Evolutionary conservation across 2,888 invertebrate genomes (phyloP), one percentile per base, ranked within the genome.

Genomic region (Ecdyonurus torrentis): DNA sequence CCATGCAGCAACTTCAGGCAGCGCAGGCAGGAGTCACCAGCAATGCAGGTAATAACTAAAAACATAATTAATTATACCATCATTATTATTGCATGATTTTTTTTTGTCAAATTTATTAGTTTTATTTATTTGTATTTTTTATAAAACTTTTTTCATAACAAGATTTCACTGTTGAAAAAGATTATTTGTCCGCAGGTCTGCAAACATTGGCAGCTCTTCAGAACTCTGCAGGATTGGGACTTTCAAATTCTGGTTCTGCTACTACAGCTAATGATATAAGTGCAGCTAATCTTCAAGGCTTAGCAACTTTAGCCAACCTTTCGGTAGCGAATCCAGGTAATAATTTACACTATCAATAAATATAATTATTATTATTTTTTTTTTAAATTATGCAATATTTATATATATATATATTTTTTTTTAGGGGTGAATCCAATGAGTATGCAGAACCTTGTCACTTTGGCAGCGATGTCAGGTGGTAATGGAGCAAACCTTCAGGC

Each of bases 391-490:
- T 37, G 37, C 37, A 37, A 37, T 37, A 37, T 10, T 61, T 2
- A 63, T 18, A 64, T n/a, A 18, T 53, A 22, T 19, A 63, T 64
- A 64, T 61, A 62, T 64, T 50, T 52, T 23, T 61, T 65, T 65
- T 23, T 65, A 72, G 72, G 69, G 66, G 70, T 75, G 62, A 74
- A 73, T 67, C 88, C 91, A 63, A 87, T 92, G 77, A 88, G 89
- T 71, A 86, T 93, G 80, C 93, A 93, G 81, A 92, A 92, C 78
- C 78, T 94, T 74, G 91, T 93, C 70, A 90, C 93, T 63, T 79
- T 94, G 68, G 91, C 92, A 63, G 88, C 89, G 60, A 89, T 89
- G 81, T 84, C 88, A 67, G 75, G 75, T 66, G 76, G 73, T 67
- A 76, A 73, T 66, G 73, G 72, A 67, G 68, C 72, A 81, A 77